Evolutionary conservation across 2,888 invertebrate species (phyloP), one percentile per base, ranked within the genome.

Genomic region (Eupithecia pulchellata): DNA sequence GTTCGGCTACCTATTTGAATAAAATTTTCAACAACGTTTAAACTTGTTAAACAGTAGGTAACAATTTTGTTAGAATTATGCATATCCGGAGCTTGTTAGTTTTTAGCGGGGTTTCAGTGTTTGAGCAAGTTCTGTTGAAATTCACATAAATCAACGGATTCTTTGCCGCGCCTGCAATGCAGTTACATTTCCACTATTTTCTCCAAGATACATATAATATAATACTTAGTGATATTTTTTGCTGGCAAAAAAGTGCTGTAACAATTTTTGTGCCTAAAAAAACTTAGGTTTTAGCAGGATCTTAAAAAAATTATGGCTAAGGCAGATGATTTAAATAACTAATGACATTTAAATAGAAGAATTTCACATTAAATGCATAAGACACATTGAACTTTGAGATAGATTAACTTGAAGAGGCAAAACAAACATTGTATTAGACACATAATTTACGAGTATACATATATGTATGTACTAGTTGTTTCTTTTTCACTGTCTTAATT

Each of bases 111-210:
- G 42, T 36, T 60, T 60, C 57, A 27, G 34, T 47, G 66, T 67
- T 67, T 64, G 47, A 60, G 39, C 52, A 14, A 67, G 36, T 67
- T 58, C 36, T 62, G 62, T 72, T 68, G 58, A 63, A 66, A 66
- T 63, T 66, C 72, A 58, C 63, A 68, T 72, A 72, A 68, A 68
- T 69, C 68, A 68, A n/a, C 42, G n/a, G 32, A 47, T 66, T 72
- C 68, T 63, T 69, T 47, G 34, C 66, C 47, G 34, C 61, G 3
- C 61, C 68, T 39, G 72, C 68, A 72, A 66, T 72, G 72, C 70
- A 68, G 73, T 52, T 57, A 57, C 34, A 47, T 66, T 70, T 34
- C 29, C 25, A 47, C 36, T 30, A 29, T 58, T 63, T 64, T 25
- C 13, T 17, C 27, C 14, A 27, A 5, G 27, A 20, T 47, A 47